phyloP scores from a whole-genome alignment of 2,888 invertebrate genomes.

The Noctua comes region DNA sequence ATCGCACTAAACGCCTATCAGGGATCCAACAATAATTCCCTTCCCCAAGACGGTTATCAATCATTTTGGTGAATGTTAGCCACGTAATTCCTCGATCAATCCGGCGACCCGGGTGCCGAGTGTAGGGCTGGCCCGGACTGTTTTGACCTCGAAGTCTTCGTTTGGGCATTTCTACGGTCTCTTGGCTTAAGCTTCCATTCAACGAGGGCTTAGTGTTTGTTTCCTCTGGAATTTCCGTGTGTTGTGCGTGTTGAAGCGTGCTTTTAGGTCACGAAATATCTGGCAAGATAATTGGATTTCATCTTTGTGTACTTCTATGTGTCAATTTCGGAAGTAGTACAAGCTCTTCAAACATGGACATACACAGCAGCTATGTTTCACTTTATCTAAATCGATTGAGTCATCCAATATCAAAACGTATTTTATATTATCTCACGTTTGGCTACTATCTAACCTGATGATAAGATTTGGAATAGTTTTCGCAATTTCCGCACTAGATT shows the following conservation, averaged over 20 bases:
- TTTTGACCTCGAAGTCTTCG: slow-evolving; percentile 36
- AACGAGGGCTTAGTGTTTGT: slow-evolving; percentile 43
- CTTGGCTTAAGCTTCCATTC: slow-evolving; percentile 38
- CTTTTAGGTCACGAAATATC: slow-evolving; percentile 23
- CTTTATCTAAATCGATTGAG: slow-evolving; percentile 5
- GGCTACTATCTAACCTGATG: slow-evolving; percentile 5
- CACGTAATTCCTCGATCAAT: slow-evolving; percentile 83
- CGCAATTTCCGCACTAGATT: slow-evolving; percentile 17
- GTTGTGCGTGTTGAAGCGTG: slow-evolving; percentile 23
- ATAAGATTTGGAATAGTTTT: slow-evolving; percentile 3
- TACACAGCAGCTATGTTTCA: neutral
- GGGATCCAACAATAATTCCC: slow-evolving; percentile 72
- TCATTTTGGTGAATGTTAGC: slow-evolving; percentile 78
- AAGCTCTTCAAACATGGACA: neutral
- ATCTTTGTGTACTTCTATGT: neutral
- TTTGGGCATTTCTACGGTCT: slow-evolving; percentile 37
- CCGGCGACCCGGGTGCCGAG: slow-evolving; percentile 68
- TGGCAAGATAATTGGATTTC: slow-evolving; percentile 6
- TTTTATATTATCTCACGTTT: slow-evolving; percentile 11
- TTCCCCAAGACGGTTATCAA: slow-evolving; percentile 77
- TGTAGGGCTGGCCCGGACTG: slow-evolving; percentile 53
- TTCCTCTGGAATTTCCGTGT: slow-evolving; percentile 22
- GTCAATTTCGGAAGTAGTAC: slow-evolving; percentile 2
- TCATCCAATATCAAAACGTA: neutral
- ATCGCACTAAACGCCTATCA: slow-evolving; percentile 69